Percentiles rank a stretch among this genome's conserved stretches.
Conservation (phyloP, 2,113 vertebrate species). For the Ochotona princeps region DNA sequence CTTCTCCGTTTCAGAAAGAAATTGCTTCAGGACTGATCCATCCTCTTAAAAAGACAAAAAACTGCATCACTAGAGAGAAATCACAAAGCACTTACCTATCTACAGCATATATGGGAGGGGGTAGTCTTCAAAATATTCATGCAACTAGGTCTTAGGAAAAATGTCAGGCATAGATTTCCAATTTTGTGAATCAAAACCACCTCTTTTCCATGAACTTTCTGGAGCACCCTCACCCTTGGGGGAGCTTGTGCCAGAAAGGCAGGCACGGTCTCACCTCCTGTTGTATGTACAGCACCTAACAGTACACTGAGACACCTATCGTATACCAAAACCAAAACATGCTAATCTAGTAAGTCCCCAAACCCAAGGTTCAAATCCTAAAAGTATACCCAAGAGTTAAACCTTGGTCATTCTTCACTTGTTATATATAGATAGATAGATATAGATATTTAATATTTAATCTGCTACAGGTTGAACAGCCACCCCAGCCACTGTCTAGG, state of each 20-base stretch:
- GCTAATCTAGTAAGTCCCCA: neutral
- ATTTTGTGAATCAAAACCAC: too few relatives aligned
- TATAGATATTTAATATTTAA: neutral
- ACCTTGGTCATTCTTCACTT: neutral
- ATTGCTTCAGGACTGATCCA: conserved; percentile 93
- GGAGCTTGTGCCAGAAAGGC: neutral
- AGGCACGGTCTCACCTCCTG: neutral
- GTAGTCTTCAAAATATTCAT: too few relatives aligned
- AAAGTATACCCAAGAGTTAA: neutral
- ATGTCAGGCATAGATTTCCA: too few relatives aligned
- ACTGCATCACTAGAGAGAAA: neutral
- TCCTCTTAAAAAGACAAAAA: conserved; percentile 83
- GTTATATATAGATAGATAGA: neutral
- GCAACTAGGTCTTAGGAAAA: too few relatives aligned
- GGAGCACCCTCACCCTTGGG: neutral
- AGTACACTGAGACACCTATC: neutral
- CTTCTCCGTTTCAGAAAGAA: conserved; percentile 92
- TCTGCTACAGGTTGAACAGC: neutral
- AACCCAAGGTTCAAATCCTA: conserved; percentile 2
- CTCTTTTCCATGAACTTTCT: too few relatives aligned
- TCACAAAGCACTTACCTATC: neutral
- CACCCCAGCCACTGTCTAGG: neutral
- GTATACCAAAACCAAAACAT: neutral
- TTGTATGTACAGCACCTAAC: neutral
- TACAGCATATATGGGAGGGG: too few relatives aligned